Percentiles rank a stretch among this genome's conserved stretches.
phyloP scores from a whole-genome alignment of 1,140 invertebrate genomes.

The Pemphigus obesinymphae region DNA sequence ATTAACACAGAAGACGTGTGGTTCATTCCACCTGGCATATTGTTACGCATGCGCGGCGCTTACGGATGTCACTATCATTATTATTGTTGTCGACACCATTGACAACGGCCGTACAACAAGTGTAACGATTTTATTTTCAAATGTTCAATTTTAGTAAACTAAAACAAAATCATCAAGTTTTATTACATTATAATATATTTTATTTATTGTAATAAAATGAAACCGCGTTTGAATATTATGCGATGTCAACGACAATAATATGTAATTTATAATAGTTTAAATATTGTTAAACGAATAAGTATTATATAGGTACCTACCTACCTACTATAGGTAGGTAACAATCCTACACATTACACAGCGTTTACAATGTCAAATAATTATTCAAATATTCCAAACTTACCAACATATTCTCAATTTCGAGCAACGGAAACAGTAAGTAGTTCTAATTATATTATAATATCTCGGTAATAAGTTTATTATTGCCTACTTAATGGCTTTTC shows the following conservation, averaged over 20 bases:
- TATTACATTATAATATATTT: too few species aligned
- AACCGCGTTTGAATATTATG: neutral
- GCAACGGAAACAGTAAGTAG: conserved; percentile 27
- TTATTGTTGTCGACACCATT: neutral
- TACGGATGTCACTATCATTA: neutral
- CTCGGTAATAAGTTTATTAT: neutral
- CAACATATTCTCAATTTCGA: conserved; percentile 19
- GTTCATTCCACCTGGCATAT: neutral
- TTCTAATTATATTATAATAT: too few species aligned
- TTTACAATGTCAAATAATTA: neutral
- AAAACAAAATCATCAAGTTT: too few species aligned
- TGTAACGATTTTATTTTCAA: too few species aligned
- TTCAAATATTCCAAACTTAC: neutral
- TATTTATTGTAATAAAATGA: neutral
- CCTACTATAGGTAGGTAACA: too few species aligned
- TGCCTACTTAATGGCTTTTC: neutral
- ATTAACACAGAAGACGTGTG: too few species aligned
- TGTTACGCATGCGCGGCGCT: neutral
- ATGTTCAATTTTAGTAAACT: too few species aligned
- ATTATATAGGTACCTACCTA: neutral
- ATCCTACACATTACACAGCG: too few species aligned
- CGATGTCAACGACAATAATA: neutral
- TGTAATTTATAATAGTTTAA: neutral
- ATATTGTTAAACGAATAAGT: neutral
- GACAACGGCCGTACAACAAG: neutral